Conservation (phyloP, 1,140 invertebrate species). For the Meloidogyne exigua region DNA sequence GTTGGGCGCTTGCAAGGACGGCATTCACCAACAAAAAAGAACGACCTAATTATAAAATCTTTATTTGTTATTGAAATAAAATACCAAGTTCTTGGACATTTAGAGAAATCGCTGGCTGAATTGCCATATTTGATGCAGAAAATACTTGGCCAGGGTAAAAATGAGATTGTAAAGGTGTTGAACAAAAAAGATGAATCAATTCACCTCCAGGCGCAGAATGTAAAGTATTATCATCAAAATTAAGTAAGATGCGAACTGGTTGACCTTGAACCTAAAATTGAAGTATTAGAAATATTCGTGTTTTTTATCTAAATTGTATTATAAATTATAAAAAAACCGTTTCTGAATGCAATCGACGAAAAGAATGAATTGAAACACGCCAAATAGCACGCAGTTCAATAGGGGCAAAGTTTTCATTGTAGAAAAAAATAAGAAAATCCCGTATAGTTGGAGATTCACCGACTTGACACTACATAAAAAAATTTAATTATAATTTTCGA, state of each 20-base stretch:
- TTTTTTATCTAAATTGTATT: too few species aligned
- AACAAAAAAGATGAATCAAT: constrained; percentile 16
- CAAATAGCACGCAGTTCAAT: constrained; percentile 35
- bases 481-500: background rate
- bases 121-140: background rate
- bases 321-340: background rate
- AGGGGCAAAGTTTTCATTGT: constrained; percentile 37
- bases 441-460: constrained; percentile 27
- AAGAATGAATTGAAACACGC: constrained; percentile 42
- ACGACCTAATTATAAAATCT: constrained; percentile 30
- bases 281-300: background rate
- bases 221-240: background rate
- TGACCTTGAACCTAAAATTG: constrained; percentile 42
- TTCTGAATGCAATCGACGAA: constrained; percentile 41
- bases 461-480: constrained; percentile 43
- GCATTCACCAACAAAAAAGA: constrained; percentile 42
- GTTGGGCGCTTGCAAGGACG: constrained; percentile 30
- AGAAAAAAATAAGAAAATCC: constrained; percentile 44
- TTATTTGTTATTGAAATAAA: background rate
- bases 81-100: constrained; percentile 2
- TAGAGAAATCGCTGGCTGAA: constrained; percentile 7
- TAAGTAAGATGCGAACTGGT: constrained; percentile 41
- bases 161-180: constrained; percentile 1
- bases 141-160: constrained; percentile 7
- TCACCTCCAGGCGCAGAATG: background rate